Evolutionary conservation across 2,888 invertebrate species (phyloP), one percentile per base, ranked within the genome.

Genomic region (Cotesia congregata): DNA sequence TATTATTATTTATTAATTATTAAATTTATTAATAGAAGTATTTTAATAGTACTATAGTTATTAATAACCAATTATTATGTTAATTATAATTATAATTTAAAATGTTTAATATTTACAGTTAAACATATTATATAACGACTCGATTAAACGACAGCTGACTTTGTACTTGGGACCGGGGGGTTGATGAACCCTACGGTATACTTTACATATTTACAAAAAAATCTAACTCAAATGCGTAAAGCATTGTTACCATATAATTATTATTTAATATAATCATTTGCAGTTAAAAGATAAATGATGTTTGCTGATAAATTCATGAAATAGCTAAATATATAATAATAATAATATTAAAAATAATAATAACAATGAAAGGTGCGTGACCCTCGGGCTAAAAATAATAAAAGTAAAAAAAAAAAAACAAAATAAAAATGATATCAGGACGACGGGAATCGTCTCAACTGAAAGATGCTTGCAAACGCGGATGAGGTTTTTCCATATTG

Each of bases 101-200:
- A 30, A 30, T 30, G 30, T 67, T 70, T 75, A 50, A 41, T 87
- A 86, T 87, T 83, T 87, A 87, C 85, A 85, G 81, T 50, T 50
- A 50, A 50, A 50, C 4, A 4, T 50, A 50, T 78, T 75, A 83
- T 83, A 84, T 83, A 86, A 87, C 73, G 87, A 88, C 85, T 88
- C 88, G 86, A 87, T 85, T 85, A 83, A 86, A 81, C 15, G 81
- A 81, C 81, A 83, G 87, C 85, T 88, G 88, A 88, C 88, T 88
- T 89, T 89, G 89, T 89, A 89, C 89, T 89, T 88, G 88, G 87
- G 87, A 87, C 85, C 87, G 86, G 88, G 78, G 89, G 87, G 87
- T 78, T 77, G 78, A 64, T 84, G 85, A 86, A 86, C 88, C 88
- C 88, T 86, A 86, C 84, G 80, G 80, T 84, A 80, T 80, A 80